phyloP scores from a whole-genome alignment of 2,113 vertebrate genomes.

The Grus americana region DNA sequence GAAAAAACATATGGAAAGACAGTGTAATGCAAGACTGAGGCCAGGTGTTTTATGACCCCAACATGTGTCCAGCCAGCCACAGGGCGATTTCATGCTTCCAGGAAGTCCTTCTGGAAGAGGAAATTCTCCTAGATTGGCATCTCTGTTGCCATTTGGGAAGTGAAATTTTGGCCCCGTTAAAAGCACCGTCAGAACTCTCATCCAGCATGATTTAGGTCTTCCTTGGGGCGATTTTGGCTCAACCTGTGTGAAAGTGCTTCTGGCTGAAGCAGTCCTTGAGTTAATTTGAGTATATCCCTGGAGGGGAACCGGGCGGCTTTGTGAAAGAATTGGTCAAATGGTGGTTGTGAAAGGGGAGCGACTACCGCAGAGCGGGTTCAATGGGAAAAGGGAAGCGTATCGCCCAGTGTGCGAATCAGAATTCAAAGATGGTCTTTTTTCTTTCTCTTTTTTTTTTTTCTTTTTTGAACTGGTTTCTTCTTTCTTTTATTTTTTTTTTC shows the following conservation, averaged over 20 bases:
- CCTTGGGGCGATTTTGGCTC: conserved; percentile 2
- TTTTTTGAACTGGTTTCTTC: neutral
- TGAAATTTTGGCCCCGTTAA: neutral
- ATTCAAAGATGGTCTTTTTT: neutral
- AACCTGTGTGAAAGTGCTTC: conserved; percentile 34
- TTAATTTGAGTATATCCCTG: neutral
- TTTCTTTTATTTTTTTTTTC: neutral
- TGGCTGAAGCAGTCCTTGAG: neutral
- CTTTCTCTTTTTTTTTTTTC: neutral
- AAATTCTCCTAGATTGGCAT: neutral
- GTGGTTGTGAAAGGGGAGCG: neutral
- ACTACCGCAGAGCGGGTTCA: neutral
- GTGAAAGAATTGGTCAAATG: neutral
- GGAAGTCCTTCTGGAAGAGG: neutral
- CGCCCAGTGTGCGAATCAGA: neutral
- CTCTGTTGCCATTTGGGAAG: neutral
- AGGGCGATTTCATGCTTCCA: neutral
- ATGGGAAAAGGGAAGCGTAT: neutral
- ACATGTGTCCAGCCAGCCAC: neutral
- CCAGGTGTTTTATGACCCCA: neutral
- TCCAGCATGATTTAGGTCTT: neutral
- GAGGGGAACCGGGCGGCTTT: neutral
- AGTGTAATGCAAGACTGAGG: neutral
- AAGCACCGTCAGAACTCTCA: neutral
- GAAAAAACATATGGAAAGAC: neutral